A percentile compares a stretch with the other conserved stretches of the same genome.
These are phyloP conservation scores for Plagodis dolabraria DNA, from an alignment of 2,888 invertebrate genomes.

Conservation along the genomic window DNA sequence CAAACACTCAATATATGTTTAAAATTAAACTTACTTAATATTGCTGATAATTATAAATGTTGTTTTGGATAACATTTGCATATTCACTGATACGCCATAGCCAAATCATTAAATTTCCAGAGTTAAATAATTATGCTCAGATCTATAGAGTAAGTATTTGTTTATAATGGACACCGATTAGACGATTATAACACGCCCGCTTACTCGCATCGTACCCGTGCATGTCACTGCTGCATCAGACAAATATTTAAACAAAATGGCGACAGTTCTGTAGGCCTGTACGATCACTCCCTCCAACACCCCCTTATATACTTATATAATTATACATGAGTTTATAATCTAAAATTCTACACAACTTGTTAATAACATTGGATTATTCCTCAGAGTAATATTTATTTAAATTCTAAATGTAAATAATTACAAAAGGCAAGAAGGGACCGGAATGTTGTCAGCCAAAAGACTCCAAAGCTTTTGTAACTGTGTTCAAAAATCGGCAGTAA, in stretches of 20 bases:
- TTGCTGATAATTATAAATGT: no score
- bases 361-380: constrained; percentile 69
- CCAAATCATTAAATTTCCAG: constrained; percentile 44
- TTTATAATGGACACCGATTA: constrained; percentile 48
- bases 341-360: constrained; percentile 73
- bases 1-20: constrained; percentile 7
- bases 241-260: constrained; percentile 31
- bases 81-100: constrained; percentile 39
- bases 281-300: constrained; percentile 50
- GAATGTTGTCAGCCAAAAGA: constrained; percentile 61
- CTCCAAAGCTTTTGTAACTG: constrained; percentile 3
- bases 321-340: constrained; percentile 59
- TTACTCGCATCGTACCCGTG: constrained; percentile 10
- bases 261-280: constrained; percentile 68
- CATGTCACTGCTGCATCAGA: not conserved
- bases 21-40: not conserved
- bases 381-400: constrained; percentile 67
- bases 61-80: constrained; percentile 1
- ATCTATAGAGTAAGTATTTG: constrained; percentile 37
- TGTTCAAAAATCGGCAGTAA: constrained; percentile 50
- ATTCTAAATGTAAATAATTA: constrained; percentile 67
- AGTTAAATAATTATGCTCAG: constrained; percentile 19
- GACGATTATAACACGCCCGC: constrained; percentile 30
- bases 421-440: constrained; percentile 53
- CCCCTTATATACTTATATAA: constrained; percentile 52